These are phyloP conservation scores for Drosophila multiciliata DNA, from an alignment of 2,888 invertebrate genomes.

Conservation along the genomic window DNA sequence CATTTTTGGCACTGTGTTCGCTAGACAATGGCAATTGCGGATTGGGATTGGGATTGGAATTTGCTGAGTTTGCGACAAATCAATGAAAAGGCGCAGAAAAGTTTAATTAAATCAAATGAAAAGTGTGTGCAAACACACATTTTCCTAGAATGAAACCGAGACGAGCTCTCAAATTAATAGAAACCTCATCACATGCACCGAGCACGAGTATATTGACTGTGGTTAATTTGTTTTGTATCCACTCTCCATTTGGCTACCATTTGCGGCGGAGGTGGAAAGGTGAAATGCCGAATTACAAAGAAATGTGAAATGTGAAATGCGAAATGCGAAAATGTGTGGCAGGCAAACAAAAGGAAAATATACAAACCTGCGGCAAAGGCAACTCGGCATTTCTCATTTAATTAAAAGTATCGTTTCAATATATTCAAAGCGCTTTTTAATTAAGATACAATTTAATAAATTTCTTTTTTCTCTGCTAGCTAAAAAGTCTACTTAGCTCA, in stretches of 20 bases:
- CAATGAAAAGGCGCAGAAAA: slow-evolving; percentile 24
- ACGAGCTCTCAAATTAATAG: slow-evolving; percentile 37
- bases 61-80: slow-evolving; percentile 24
- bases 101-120: slow-evolving; percentile 60
- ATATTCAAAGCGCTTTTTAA: slow-evolving; percentile 55
- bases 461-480: neutral
- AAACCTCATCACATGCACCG: slow-evolving; percentile 43
- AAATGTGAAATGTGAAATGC: slow-evolving; percentile 28
- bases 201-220: slow-evolving; percentile 26
- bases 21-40: slow-evolving; percentile 4
- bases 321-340: slow-evolving; percentile 21
- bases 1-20: slow-evolving; percentile 1
- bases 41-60: neutral
- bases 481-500: neutral
- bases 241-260: slow-evolving; percentile 13
- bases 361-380: slow-evolving; percentile 32
- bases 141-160: slow-evolving; percentile 13
- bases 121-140: slow-evolving; percentile 29
- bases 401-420: slow-evolving; percentile 58
- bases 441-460: slow-evolving; percentile 59
- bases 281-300: slow-evolving; percentile 27
- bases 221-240: slow-evolving; percentile 55
- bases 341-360: slow-evolving; percentile 19
- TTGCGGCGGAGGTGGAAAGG: neutral
- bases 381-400: slow-evolving; percentile 47